Conservation (phyloP, 2,797 vertebrate species). For the Sphenodon punctatus region DNA sequence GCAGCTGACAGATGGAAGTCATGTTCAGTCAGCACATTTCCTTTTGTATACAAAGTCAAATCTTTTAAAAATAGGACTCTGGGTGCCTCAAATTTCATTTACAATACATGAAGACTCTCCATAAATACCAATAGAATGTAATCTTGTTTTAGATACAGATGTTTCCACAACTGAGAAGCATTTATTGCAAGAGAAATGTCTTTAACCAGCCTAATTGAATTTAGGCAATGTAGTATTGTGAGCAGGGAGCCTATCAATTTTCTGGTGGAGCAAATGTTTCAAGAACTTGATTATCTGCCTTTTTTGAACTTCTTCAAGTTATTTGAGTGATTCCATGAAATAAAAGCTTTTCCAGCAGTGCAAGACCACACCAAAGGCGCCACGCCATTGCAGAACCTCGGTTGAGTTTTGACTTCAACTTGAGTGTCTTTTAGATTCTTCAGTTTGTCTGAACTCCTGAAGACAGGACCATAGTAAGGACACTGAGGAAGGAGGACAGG, state of each 20-base stretch:
- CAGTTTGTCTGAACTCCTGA: not conserved
- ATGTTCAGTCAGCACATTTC: constrained; percentile 16
- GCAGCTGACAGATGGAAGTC: constrained; percentile 3
- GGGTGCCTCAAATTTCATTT: constrained; percentile 39
- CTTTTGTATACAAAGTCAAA: not conserved
- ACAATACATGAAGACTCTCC: not conserved
- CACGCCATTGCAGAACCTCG: not conserved
- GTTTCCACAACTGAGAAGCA: constrained; percentile 24
- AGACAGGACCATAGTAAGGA: too few relatives aligned
- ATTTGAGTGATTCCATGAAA: not conserved
- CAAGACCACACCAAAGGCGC: not conserved
- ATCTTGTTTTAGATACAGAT: constrained; percentile 44
- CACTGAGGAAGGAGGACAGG: too few relatives aligned
- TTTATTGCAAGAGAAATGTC: constrained; percentile 43
- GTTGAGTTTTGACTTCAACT: not conserved
- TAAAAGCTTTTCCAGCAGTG: not conserved
- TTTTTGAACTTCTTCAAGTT: constrained; percentile 38
- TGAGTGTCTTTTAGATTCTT: too few relatives aligned
- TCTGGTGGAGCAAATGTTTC: constrained; percentile 15
- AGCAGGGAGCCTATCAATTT: constrained; percentile 24
- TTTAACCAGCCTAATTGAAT: constrained; percentile 50
- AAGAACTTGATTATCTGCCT: not conserved
- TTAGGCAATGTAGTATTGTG: not conserved
- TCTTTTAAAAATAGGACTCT: not conserved
- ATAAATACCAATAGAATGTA: constrained; percentile 37